These are phyloP conservation scores for Crocodylus rhombifer DNA, from an alignment of 2,797 vertebrate genomes.

Conservation along the genomic window DNA sequence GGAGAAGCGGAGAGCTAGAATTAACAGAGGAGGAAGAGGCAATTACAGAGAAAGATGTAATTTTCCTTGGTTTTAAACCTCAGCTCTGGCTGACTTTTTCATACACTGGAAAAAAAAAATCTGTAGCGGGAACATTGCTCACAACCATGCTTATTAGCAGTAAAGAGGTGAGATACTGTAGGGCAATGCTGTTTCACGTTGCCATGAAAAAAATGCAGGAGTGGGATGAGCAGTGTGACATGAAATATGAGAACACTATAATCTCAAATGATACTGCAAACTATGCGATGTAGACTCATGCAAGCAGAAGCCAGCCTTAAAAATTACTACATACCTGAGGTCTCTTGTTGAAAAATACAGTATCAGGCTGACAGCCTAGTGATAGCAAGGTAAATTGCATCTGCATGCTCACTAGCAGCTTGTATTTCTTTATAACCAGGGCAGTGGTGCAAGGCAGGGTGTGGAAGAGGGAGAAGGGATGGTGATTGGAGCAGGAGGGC, in stretches of 20 bases:
- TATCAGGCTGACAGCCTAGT: background rate
- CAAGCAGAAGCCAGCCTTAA: background rate
- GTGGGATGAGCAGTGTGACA: background rate
- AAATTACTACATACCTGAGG: background rate
- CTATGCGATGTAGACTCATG: background rate
- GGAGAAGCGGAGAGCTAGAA: background rate
- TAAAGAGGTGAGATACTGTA: background rate
- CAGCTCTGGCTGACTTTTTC: background rate
- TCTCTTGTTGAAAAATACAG: background rate
- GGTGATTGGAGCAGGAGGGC: rapidly evolving
- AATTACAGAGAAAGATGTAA: background rate
- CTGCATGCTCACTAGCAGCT: background rate
- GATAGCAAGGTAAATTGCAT: background rate
- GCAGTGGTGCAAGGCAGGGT: too few species aligned
- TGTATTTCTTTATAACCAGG: background rate
- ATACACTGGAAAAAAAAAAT: rapidly evolving
- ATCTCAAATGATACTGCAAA: background rate
- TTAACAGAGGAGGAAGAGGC: background rate
- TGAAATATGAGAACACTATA: too few species aligned
- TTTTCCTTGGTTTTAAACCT: background rate
- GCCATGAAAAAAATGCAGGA: background rate
- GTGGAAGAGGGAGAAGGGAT: too few species aligned
- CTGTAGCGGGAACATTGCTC: background rate
- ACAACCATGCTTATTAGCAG: background rate
- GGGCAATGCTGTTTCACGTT: background rate